Conservation (phyloP, 2,113 vertebrate genomes). For the Scatophagus argus region DNA sequence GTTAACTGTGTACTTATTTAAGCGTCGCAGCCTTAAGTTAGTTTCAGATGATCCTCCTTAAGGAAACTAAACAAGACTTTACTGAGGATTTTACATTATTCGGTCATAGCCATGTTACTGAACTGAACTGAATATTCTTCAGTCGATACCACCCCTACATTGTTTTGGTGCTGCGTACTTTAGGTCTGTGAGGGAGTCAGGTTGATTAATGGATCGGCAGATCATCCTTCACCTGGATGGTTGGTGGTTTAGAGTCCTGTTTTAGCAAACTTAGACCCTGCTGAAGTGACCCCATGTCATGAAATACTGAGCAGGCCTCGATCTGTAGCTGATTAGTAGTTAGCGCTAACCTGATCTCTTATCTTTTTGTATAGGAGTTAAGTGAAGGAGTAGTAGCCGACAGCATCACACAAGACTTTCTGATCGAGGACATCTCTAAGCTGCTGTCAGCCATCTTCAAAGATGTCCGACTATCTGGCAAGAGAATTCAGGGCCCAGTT, state of each 20-base stretch:
- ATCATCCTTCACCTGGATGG: neutral
- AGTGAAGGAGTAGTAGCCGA: neutral
- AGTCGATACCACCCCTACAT: neutral
- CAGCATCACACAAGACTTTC: neutral
- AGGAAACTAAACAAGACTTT: too few species aligned
- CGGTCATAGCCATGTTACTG: too few species aligned
- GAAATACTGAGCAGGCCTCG: neutral
- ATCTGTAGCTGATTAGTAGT: neutral
- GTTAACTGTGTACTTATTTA: too few species aligned
- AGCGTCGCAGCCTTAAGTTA: too few species aligned
- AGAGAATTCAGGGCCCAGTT: slow-evolving; percentile 62
- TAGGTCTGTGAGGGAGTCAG: neutral
- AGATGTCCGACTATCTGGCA: slow-evolving; percentile 67
- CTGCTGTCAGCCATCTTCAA: neutral
- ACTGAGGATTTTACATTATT: too few species aligned
- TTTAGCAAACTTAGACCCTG: neutral
- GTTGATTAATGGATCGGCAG: neutral
- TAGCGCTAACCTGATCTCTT: neutral
- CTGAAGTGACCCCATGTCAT: neutral
- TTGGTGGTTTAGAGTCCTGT: too few species aligned
- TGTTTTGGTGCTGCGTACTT: neutral
- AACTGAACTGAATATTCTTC: too few species aligned
- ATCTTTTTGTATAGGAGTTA: neutral
- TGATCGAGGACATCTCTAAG: neutral
- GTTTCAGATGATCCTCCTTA: too few species aligned